Evolutionary conservation across 2,888 invertebrate genomes (phyloP), one percentile per base, ranked within the genome.

Genomic region (Pedicia rivosa): DNA sequence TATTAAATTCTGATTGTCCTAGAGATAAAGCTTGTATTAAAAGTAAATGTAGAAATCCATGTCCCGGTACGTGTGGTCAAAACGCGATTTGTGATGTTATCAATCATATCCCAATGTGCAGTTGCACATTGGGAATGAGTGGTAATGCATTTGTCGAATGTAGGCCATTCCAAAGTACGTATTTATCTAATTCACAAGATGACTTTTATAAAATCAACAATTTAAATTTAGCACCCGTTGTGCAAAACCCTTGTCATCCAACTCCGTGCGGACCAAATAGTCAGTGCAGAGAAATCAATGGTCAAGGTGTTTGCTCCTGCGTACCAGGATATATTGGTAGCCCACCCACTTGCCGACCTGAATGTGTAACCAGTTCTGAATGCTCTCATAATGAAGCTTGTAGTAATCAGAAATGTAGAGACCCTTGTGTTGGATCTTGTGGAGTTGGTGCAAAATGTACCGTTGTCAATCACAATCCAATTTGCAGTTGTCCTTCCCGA

Each of bases 91-190:
- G 88, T 50, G 71, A 68, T 33, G 82, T 84, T 3, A 71, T 73
- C 48, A 75, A 78, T 44, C 84, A 87, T 50, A 72, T 86, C 34
- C 82, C 86, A 14, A 69, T 76, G 43, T 84, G 84, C 50, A 68
- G 70, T 22, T 86, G 84, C 51, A 78, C 77, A 28, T 64, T 68
- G 42, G 80, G 78, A 36, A 82, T 68, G 55, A 74, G 77, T 3
- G 84, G 86, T 44, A 83, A 86, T 65, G 82, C 87, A 35, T 81
- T 81, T 52, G 65, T 75, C 20, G 67, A 70, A 48, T 82, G 82
- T 42, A 54, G 54, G 25, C 48, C 47, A 66, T 78, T 41, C 74
- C 75, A 14, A 71, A 72, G 46, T 76, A 76, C 47, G 53, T 54
- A 52, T 29, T 19, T 35, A 40, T 32, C 39, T 40, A 29, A 12